phyloP scores from a whole-genome alignment of 1,140 invertebrate species.

The Heliothis subflexa region DNA sequence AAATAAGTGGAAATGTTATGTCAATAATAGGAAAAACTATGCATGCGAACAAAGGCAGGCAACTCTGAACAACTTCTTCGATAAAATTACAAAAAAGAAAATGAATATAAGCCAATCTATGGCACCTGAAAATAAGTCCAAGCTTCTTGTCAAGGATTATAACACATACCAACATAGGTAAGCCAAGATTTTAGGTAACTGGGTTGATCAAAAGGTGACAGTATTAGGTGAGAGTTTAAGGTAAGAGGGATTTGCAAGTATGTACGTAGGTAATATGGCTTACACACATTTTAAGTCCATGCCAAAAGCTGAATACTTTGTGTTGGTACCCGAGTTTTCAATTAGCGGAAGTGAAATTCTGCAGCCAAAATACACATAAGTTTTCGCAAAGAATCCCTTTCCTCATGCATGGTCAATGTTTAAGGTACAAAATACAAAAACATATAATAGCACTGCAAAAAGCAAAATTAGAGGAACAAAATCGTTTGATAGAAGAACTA shows the following conservation, averaged over 20 bases:
- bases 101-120: slow-evolving; percentile 48
- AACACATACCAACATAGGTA: slow-evolving; percentile 78
- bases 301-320: too few species aligned
- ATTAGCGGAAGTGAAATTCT: background rate
- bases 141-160: slow-evolving; percentile 66
- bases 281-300: too few species aligned
- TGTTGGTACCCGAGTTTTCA: too few species aligned
- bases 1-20: slow-evolving; percentile 59
- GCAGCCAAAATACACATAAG: background rate
- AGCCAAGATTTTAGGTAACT: background rate
- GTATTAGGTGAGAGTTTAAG: too few species aligned
- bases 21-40: slow-evolving; percentile 60
- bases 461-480: slow-evolving; percentile 88
- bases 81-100: slow-evolving; percentile 76
- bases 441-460: slow-evolving; percentile 88
- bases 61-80: slow-evolving; percentile 73
- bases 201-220: background rate
- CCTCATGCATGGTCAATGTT: slow-evolving; percentile 30
- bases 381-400: background rate
- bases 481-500: slow-evolving; percentile 88
- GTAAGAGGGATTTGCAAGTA: too few species aligned
- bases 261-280: too few species aligned
- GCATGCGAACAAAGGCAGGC: slow-evolving; percentile 62
- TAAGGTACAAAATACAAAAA: slow-evolving; percentile 88
- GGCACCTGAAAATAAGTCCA: slow-evolving; percentile 61